These are phyloP conservation scores for Thaumetopoea pityocampa DNA, from an alignment of 1,140 invertebrate genomes.

Conservation along the genomic window DNA sequence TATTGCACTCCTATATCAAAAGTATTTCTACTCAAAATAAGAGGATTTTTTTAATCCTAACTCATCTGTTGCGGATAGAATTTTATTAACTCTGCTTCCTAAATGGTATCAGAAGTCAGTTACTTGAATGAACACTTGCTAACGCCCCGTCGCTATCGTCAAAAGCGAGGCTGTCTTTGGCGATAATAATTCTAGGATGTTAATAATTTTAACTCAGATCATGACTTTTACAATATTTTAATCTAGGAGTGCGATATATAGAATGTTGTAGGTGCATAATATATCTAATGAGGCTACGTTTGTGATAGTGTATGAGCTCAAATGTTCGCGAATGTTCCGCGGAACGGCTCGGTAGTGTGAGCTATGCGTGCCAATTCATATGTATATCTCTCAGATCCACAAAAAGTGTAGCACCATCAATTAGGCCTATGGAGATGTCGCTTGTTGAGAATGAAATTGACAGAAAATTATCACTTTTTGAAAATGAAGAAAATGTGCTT, in stretches of 20 bases:
- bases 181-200: too few relatives aligned
- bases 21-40: too few relatives aligned
- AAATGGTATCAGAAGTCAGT: too few relatives aligned
- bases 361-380: slow-evolving; percentile 15
- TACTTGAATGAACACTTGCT: too few relatives aligned
- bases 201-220: too few relatives aligned
- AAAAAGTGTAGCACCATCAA: slow-evolving; percentile 1
- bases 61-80: too few relatives aligned
- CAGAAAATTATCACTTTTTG: slow-evolving; percentile 1
- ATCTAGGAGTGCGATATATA: slow-evolving; percentile 10
- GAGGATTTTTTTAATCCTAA: too few relatives aligned
- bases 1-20: too few relatives aligned
- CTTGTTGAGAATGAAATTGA: background rate
- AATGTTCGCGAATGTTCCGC: slow-evolving; percentile 2
- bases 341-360: slow-evolving; percentile 1
- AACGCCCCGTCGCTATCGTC: too few relatives aligned
- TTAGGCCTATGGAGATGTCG: slow-evolving; percentile 15
- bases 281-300: background rate
- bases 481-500: background rate
- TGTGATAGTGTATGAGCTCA: background rate
- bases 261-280: slow-evolving; percentile 1
- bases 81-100: too few relatives aligned
- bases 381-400: slow-evolving; percentile 8
- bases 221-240: too few relatives aligned
- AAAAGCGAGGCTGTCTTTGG: too few relatives aligned